phyloP scores from a whole-genome alignment of 2,797 vertebrate species.

The Sebastes glaucus region DNA sequence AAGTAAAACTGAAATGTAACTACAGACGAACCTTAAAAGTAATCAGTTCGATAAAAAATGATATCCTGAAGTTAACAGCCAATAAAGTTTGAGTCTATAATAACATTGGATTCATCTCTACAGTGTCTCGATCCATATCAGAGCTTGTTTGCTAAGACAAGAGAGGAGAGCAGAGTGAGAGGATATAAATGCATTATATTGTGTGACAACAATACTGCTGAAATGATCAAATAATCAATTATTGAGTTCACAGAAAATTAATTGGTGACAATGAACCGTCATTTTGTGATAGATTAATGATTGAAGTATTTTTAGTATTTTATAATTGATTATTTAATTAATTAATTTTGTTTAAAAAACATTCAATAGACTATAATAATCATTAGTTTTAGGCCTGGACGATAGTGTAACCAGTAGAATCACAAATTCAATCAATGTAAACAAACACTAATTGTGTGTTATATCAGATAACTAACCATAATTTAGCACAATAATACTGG shows the following conservation, averaged over 20 bases:
- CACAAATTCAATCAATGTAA: constrained; percentile 1
- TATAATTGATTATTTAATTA: not conserved
- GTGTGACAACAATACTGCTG: not conserved
- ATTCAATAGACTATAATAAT: not conserved
- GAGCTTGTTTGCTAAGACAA: not conserved
- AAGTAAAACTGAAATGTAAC: not conserved
- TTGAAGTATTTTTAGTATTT: not conserved
- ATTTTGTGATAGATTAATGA: not conserved
- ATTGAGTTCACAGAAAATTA: not conserved
- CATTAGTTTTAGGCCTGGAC: not conserved
- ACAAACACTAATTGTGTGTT: not conserved
- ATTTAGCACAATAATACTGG: constrained; percentile 2
- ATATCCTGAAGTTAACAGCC: not conserved
- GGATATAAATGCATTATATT: not conserved
- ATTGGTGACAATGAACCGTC: not conserved
- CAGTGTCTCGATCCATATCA: not conserved
- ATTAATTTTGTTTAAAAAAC: not conserved
- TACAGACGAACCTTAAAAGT: not conserved
- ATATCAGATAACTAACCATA: not conserved
- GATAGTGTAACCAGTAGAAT: not conserved
- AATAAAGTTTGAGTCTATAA: not conserved
- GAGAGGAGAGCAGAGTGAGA: not conserved
- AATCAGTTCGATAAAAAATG: not conserved
- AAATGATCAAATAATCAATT: not conserved
- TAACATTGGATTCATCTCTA: not conserved